A percentile compares a stretch with the other conserved stretches of the same genome.
Conservation (phyloP, 2,113 vertebrate species). For the Ctenodactylus gundi region DNA sequence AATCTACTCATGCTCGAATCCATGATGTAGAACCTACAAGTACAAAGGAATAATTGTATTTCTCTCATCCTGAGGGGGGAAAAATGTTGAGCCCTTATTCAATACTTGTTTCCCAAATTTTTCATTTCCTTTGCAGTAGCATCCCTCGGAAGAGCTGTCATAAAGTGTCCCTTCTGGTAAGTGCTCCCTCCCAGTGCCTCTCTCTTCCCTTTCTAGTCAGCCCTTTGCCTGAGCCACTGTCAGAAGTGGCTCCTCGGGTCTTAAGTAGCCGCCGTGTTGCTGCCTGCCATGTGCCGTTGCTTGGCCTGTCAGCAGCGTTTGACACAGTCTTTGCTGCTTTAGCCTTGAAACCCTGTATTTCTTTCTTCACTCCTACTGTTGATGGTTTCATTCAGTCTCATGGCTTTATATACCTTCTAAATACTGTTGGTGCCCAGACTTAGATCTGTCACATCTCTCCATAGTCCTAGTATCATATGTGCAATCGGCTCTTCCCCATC, state of each 20-base stretch:
- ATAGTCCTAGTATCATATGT: background rate
- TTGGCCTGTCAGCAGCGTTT: background rate
- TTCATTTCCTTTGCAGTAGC: background rate
- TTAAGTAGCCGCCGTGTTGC: background rate
- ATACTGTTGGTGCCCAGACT: background rate
- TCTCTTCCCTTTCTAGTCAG: background rate
- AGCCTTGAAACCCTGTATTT: constrained; percentile 11
- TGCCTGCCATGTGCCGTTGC: background rate
- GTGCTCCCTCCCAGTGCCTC: background rate
- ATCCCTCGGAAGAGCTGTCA: background rate
- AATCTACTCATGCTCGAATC: background rate
- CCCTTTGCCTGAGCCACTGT: background rate
- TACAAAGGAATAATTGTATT: background rate
- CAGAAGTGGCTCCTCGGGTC: background rate
- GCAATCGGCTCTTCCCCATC: background rate
- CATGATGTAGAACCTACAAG: background rate
- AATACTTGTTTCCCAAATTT: background rate
- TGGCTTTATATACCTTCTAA: background rate
- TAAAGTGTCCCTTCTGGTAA: too few species aligned
- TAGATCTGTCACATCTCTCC: background rate
- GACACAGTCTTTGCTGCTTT: background rate
- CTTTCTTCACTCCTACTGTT: background rate
- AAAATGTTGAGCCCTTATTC: background rate
- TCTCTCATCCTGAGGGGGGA: background rate
- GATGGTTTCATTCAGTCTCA: background rate